A percentile compares a stretch with the other conserved stretches of the same genome.
Evolutionary conservation across 2,888 invertebrate species (phyloP).

Genomic region (Tetramorium bicarinatum): DNA sequence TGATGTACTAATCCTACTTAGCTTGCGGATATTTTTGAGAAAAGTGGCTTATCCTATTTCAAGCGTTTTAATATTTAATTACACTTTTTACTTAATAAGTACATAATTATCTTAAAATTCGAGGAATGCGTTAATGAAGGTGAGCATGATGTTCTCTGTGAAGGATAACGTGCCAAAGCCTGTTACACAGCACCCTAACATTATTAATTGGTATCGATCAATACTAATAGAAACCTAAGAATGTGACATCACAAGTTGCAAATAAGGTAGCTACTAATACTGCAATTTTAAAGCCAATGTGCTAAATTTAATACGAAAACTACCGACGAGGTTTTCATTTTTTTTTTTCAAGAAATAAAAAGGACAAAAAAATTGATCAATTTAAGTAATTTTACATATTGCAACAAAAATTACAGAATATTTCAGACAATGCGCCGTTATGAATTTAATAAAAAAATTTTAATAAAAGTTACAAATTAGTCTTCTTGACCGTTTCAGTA

Average conservation of each 20-base stretch:
- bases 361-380: not conserved
- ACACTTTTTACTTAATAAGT: not conserved
- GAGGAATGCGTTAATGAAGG: constrained; percentile 5
- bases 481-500: not conserved
- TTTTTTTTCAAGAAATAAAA: not conserved
- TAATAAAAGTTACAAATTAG: not conserved
- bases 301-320: not conserved
- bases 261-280: not conserved
- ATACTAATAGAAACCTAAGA: constrained; percentile 5
- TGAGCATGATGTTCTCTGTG: not conserved
- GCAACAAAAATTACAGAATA: not conserved
- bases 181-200: not conserved
- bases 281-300: not conserved
- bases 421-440: not conserved
- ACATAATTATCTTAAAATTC: not conserved
- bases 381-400: not conserved
- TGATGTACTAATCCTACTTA: not conserved
- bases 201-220: constrained; percentile 21
- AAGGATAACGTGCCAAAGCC: not conserved
- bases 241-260: not conserved
- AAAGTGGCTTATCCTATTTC: not conserved
- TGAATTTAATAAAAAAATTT: not conserved
- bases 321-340: not conserved
- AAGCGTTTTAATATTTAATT: not conserved
- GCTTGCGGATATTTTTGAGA: not conserved